These are phyloP conservation scores for Gouania willdenowi DNA, from an alignment of 2,797 vertebrate species.

Conservation along the genomic window DNA sequence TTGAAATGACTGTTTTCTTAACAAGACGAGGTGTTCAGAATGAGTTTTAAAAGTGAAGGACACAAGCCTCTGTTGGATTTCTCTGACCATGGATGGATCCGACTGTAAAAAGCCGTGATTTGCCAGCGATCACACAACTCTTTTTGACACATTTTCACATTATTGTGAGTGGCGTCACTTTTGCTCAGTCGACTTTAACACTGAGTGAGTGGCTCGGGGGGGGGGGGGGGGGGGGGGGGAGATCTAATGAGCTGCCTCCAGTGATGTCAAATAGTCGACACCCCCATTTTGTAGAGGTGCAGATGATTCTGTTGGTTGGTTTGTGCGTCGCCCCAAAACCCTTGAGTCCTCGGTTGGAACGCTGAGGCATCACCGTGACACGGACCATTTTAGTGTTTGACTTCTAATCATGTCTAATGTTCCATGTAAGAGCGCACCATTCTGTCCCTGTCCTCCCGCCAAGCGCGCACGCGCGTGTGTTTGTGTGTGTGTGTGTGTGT, in stretches of 20 bases:
- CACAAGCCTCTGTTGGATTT: no score
- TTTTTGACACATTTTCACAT: no score
- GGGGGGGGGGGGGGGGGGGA: no score
- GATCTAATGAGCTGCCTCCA: background rate
- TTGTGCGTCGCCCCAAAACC: background rate
- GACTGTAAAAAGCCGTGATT: no score
- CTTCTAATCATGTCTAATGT: conserved; percentile 74
- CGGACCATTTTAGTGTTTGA: conserved; percentile 49
- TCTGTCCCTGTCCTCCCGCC: conserved; percentile 57
- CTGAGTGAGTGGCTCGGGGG: background rate
- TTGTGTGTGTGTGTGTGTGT: background rate
- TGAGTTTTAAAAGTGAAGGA: no score
- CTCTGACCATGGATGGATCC: no score
- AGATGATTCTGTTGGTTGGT: background rate
- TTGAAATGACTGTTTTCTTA: no score
- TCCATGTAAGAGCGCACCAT: conserved; percentile 63
- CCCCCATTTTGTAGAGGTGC: background rate
- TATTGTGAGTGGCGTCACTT: no score
- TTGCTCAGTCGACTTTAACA: no score
- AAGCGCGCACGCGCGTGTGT: conserved; percentile 11
- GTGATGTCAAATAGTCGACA: background rate
- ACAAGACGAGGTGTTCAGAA: no score
- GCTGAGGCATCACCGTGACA: conserved; percentile 11
- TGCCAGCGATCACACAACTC: no score
- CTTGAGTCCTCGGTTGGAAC: conserved; percentile 5